Conservation (phyloP, 2,797 vertebrate genomes). For the Streptopelia turtur region DNA sequence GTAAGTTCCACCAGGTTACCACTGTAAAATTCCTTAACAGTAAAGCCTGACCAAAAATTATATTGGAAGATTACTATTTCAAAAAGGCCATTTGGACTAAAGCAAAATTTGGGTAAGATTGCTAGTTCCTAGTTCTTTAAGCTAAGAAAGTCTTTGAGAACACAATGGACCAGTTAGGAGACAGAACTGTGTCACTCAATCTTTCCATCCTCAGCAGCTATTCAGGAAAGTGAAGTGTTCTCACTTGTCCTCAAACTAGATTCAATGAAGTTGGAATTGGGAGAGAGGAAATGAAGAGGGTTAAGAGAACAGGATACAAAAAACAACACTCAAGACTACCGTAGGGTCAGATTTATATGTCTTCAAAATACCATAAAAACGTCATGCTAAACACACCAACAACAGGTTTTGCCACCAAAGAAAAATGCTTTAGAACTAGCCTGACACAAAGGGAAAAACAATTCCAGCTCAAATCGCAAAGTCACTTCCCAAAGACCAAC, state of each 20-base stretch:
- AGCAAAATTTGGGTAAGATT: neutral
- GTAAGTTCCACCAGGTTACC: neutral
- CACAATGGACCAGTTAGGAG: neutral
- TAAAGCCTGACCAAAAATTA: neutral
- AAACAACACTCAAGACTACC: neutral
- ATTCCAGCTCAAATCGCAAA: neutral
- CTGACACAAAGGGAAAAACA: neutral
- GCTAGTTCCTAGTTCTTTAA: neutral
- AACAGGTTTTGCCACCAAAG: neutral
- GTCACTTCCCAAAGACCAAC: neutral
- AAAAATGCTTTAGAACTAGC: neutral
- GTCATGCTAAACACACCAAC: neutral
- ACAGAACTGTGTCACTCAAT: neutral
- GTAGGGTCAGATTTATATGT: neutral
- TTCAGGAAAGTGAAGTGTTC: neutral
- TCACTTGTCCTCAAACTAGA: neutral
- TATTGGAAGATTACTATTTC: neutral
- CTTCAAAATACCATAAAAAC: neutral
- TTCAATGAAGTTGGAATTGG: neutral
- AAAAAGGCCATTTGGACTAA: neutral
- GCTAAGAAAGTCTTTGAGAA: neutral
- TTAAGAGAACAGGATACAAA: neutral
- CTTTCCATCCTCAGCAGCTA: neutral
- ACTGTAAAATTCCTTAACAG: neutral
- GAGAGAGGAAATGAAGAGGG: neutral